Conservation (phyloP, 2,797 vertebrate genomes). For the Tauraco hartlaubi region DNA sequence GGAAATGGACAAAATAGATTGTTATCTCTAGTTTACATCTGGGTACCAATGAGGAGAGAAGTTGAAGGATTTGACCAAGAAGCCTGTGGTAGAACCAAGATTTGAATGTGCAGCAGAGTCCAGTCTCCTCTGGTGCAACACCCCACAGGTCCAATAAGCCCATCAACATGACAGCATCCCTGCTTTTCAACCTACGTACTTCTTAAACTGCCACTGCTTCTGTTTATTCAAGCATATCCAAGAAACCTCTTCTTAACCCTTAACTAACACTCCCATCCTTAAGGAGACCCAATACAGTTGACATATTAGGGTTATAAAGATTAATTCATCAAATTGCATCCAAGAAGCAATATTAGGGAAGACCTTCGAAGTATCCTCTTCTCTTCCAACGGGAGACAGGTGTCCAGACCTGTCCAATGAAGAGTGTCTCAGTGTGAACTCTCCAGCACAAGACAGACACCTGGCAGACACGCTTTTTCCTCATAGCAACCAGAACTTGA, state of each 20-base stretch:
- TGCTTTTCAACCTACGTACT: fast-evolving
- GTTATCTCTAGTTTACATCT: background rate
- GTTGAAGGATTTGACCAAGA: background rate
- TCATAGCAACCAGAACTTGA: background rate
- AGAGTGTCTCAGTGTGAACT: background rate
- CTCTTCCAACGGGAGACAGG: background rate
- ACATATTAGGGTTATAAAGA: background rate
- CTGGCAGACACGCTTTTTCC: background rate
- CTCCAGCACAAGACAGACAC: background rate
- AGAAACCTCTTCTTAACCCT: background rate
- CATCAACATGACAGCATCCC: fast-evolving
- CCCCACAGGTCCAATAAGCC: background rate
- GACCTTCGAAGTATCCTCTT: background rate
- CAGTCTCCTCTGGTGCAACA: background rate
- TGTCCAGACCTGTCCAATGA: background rate
- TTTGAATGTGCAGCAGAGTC: background rate
- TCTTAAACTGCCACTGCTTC: background rate
- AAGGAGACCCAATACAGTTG: background rate
- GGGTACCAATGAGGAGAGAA: background rate
- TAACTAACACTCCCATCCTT: background rate
- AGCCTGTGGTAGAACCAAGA: background rate
- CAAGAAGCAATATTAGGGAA: background rate
- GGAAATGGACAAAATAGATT: background rate
- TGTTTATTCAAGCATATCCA: background rate
- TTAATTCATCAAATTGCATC: background rate